A percentile compares a stretch with the other conserved stretches of the same genome.
Conservation (phyloP, 2,888 invertebrate species). For the Argyresthia goedartella region DNA sequence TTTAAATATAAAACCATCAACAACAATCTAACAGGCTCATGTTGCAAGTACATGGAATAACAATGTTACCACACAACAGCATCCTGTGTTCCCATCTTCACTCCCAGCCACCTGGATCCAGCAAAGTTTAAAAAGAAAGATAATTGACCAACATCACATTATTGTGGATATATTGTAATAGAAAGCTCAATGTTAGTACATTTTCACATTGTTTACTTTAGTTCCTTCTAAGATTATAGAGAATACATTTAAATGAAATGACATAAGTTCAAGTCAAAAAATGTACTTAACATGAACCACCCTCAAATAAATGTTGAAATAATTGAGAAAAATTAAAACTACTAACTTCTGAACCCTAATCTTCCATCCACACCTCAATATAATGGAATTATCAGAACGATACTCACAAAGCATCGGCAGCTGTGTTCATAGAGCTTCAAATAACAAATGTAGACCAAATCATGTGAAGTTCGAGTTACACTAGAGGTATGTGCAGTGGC, state of each 20-base stretch:
- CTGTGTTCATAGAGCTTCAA: slow-evolving; percentile 30
- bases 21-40: too few relatives aligned
- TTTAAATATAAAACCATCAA: too few relatives aligned
- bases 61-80: not conserved
- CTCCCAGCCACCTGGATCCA: not conserved
- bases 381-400: slow-evolving; percentile 48
- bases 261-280: not conserved
- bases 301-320: not conserved
- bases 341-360: slow-evolving; percentile 44
- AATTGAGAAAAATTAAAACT: slow-evolving; percentile 9
- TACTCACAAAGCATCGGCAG: slow-evolving; percentile 47
- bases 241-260: not conserved
- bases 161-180: not conserved
- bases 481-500: slow-evolving; percentile 3
- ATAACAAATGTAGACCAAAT: slow-evolving; percentile 30
- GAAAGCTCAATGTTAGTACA: slow-evolving; percentile 1
- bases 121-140: not conserved
- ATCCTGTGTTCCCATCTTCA: not conserved
- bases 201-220: not conserved
- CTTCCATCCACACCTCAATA: slow-evolving; percentile 38
- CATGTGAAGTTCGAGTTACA: slow-evolving; percentile 29
- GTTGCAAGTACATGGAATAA: too few relatives aligned
- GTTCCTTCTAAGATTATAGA: slow-evolving; percentile 1
- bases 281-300: slow-evolving; percentile 2
- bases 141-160: slow-evolving; percentile 1